phyloP scores from a whole-genome alignment of 2,888 invertebrate species.

The Drosophila austrosaltans region DNA sequence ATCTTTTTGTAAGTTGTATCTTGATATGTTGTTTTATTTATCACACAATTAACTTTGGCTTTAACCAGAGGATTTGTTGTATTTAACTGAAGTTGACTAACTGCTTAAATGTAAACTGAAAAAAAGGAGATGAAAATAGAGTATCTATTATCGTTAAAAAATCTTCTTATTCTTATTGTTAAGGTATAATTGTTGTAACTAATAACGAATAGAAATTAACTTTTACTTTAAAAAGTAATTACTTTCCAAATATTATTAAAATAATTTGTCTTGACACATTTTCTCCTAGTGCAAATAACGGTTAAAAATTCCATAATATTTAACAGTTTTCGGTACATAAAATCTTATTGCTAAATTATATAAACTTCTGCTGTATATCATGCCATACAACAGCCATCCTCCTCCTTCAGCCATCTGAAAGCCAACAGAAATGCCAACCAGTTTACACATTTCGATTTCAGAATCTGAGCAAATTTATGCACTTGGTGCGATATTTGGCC shows the following conservation, averaged over 20 bases:
- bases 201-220: too few species aligned
- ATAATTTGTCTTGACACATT: too few species aligned
- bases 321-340: neutral
- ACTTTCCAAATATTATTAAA: too few species aligned
- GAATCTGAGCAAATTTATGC: slow-evolving; percentile 56
- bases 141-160: neutral
- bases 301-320: too few species aligned
- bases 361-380: slow-evolving; percentile 2
- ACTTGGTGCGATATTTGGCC: slow-evolving; percentile 60
- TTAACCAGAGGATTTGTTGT: slow-evolving; percentile 53
- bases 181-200: too few species aligned
- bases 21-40: slow-evolving; percentile 76
- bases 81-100: slow-evolving; percentile 39
- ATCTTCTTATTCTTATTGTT: too few species aligned
- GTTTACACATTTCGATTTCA: slow-evolving; percentile 29
- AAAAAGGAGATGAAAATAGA: neutral
- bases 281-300: too few species aligned
- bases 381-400: neutral
- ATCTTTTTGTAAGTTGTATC: slow-evolving; percentile 64
- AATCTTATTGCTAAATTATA: neutral
- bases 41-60: slow-evolving; percentile 64
- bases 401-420: neutral
- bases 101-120: slow-evolving; percentile 27
- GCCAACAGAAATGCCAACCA: slow-evolving; percentile 5
- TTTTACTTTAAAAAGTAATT: too few species aligned